Conservation (phyloP, 2,113 vertebrate species). For the Gadus macrocephalus region DNA sequence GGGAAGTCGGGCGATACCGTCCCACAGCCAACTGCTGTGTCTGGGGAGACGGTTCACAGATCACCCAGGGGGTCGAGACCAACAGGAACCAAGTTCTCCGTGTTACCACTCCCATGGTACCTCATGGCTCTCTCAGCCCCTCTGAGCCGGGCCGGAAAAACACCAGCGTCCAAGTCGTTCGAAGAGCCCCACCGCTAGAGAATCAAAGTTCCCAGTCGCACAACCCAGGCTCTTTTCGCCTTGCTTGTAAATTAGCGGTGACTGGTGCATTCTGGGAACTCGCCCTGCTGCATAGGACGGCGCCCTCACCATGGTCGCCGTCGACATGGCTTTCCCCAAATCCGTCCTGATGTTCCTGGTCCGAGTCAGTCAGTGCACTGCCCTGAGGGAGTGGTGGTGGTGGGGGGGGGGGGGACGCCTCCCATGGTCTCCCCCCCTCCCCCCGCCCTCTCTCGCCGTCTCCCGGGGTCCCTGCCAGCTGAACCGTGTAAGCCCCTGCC, state of each 20-base stretch:
- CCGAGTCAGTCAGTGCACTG: constrained; percentile 22
- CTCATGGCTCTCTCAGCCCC: constrained; percentile 24
- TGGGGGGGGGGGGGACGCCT: too few relatives aligned
- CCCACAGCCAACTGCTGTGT: constrained; percentile 17
- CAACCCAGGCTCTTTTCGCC: constrained; percentile 40
- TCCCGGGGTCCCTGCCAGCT: constrained; percentile 78
- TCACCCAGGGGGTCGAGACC: constrained; percentile 19
- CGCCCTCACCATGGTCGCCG: constrained; percentile 72
- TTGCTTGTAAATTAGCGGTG: constrained; percentile 72
- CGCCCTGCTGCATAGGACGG: constrained; percentile 67
- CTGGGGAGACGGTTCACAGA: constrained; percentile 30
- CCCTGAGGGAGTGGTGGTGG: too few relatives aligned
- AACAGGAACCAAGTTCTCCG: constrained; percentile 30
- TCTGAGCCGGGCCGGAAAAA: constrained; percentile 30
- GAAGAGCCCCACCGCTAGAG: constrained; percentile 15
- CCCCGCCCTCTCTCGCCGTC: constrained; percentile 61
- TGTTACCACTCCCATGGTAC: constrained; percentile 36
- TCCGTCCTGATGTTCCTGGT: constrained; percentile 87
- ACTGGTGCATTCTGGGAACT: constrained; percentile 72
- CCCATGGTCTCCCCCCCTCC: constrained; percentile 40
- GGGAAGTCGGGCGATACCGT: constrained; percentile 2
- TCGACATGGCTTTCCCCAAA: constrained; percentile 83
- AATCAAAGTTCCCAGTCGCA: constrained; percentile 41
- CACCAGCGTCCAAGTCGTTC: constrained; percentile 31
- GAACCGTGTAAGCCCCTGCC: constrained; percentile 83